A percentile compares a stretch with the other conserved stretches of the same genome.
Conservation (phyloP, 2,888 invertebrate species). For the Hirtodrosophila alboralis region DNA sequence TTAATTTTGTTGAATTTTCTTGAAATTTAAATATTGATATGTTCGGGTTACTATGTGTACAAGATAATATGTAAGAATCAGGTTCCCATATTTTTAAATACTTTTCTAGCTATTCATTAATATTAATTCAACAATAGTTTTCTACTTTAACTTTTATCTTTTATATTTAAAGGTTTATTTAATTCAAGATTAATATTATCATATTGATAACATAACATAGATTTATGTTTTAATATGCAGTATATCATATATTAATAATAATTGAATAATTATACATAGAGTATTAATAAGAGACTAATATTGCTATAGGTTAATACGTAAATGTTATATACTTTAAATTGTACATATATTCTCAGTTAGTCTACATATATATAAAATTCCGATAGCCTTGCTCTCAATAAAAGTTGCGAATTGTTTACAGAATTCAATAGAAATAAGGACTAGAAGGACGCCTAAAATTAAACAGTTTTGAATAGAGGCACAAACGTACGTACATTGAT, state of each 20-base stretch:
- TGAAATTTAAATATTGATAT: not conserved
- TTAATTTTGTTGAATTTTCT: conserved; percentile 7
- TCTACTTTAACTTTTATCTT: not conserved
- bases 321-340: conserved; percentile 6
- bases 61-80: too few species aligned
- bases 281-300: conserved; percentile 47
- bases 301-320: conserved; percentile 54
- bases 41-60: conserved; percentile 4
- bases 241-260: conserved; percentile 16
- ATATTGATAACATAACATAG: conserved; percentile 41
- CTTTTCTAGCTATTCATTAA: too few species aligned
- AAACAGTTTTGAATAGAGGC: conserved; percentile 22
- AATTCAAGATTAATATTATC: conserved; percentile 10
- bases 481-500: conserved; percentile 42
- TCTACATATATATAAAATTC: conserved; percentile 7
- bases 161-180: not conserved
- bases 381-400: not conserved
- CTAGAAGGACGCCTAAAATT: conserved; percentile 38
- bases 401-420: conserved; percentile 13
- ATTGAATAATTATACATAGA: conserved; percentile 23
- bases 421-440: conserved; percentile 17
- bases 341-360: conserved; percentile 19
- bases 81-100: too few species aligned
- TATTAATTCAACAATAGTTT: too few species aligned
- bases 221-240: conserved; percentile 9